These are phyloP conservation scores for Thinocorus orbignyianus DNA, from an alignment of 2,113 vertebrate genomes.

Conservation along the genomic window DNA sequence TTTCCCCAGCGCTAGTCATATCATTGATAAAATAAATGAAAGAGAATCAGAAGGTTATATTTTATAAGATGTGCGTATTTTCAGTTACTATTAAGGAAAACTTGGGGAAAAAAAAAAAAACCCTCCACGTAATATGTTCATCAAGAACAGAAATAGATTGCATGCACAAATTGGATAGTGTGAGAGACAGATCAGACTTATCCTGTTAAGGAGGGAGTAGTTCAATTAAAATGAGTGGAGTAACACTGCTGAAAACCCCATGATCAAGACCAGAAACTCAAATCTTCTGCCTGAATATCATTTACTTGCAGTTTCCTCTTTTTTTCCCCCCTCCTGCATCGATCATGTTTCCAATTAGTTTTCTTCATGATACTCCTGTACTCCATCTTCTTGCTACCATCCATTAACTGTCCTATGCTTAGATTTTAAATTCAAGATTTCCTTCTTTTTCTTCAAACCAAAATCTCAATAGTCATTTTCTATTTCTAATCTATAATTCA, in stretches of 20 bases:
- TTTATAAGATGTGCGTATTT: not conserved
- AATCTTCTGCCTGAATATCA: slow-evolving; percentile 42
- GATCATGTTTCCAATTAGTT: slow-evolving; percentile 61
- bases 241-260: slow-evolving; percentile 41
- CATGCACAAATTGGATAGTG: not conserved
- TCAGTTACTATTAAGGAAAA: not conserved
- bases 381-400: slow-evolving; percentile 59
- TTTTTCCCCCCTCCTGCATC: not conserved
- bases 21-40: slow-evolving; percentile 18
- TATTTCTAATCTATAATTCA: slow-evolving; percentile 80
- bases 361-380: slow-evolving; percentile 30
- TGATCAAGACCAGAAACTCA: slow-evolving; percentile 38
- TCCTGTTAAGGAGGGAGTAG: slow-evolving; percentile 47
- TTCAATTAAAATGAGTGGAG: slow-evolving; percentile 49
- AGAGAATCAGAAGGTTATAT: not conserved
- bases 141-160: slow-evolving; percentile 7
- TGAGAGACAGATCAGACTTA: slow-evolving; percentile 53
- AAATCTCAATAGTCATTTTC: slow-evolving; percentile 74
- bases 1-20: not conserved
- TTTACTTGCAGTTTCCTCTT: not conserved
- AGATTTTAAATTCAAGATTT: slow-evolving; percentile 77
- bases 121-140: not conserved
- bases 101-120: not conserved
- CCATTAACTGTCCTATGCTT: slow-evolving; percentile 61
- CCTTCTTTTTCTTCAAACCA: slow-evolving; percentile 70